Evolutionary conservation across 1,140 invertebrate species (phyloP).

Genomic region (Drosophila varians): DNA sequence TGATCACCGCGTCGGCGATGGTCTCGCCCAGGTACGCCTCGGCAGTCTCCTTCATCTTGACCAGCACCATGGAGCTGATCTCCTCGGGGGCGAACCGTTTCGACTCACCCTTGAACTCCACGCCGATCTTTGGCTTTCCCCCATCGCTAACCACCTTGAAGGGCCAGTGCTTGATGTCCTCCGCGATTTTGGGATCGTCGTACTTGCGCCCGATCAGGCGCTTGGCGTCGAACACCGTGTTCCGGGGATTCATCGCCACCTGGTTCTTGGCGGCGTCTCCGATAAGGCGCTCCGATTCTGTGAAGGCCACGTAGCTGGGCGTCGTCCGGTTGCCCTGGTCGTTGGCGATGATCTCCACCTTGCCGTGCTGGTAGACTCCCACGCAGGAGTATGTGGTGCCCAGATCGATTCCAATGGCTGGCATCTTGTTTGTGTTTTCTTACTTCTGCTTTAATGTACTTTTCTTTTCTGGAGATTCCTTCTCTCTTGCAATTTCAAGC

Average conservation of each 20-base stretch:
- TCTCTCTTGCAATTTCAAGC: not conserved
- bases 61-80: constrained; percentile 91
- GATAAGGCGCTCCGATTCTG: constrained; percentile 83
- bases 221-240: constrained; percentile 84
- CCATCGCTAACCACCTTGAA: constrained; percentile 88
- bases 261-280: constrained; percentile 3
- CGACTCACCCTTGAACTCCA: constrained; percentile 89
- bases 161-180: constrained; percentile 91
- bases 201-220: constrained; percentile 88
- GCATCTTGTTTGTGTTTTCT: constrained; percentile 61
- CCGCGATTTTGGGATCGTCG: constrained; percentile 89
- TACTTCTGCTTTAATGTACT: not conserved
- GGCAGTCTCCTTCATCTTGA: constrained; percentile 92
- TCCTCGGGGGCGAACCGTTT: constrained; percentile 91
- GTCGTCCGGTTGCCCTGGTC: constrained; percentile 98
- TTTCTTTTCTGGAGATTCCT: not conserved
- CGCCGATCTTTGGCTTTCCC: constrained; percentile 89
- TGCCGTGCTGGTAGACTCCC: constrained; percentile 92
- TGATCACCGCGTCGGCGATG: constrained; percentile 87
- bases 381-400: constrained; percentile 92
- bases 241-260: constrained; percentile 1
- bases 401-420: constrained; percentile 90
- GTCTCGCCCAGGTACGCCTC: constrained; percentile 90
- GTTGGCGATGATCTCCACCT: constrained; percentile 96
- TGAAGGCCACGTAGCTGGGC: constrained; percentile 98